These are phyloP conservation scores for Xenopus petersii DNA, from an alignment of 2,797 vertebrate species.

Conservation along the genomic window DNA sequence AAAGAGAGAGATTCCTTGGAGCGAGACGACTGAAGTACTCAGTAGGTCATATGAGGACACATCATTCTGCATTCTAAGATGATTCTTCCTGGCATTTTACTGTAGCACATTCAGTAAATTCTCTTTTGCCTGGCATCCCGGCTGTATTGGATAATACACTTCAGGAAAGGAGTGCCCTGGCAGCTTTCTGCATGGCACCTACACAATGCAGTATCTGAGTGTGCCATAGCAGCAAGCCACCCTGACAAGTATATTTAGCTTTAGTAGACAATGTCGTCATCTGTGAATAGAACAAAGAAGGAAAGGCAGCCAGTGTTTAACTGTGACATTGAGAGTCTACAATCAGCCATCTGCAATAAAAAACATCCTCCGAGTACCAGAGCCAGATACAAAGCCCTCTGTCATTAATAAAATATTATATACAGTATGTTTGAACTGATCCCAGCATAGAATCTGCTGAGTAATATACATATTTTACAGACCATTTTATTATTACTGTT, in stretches of 20 bases:
- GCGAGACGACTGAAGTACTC: slow-evolving; percentile 25
- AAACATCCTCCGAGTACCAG: neutral
- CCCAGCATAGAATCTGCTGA: too few species aligned
- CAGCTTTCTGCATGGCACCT: slow-evolving; percentile 26
- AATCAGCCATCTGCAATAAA: slow-evolving; percentile 15
- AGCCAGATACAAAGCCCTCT: too few species aligned
- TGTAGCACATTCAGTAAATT: slow-evolving; percentile 37
- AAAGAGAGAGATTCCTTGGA: slow-evolving; percentile 38
- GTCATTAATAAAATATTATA: too few species aligned
- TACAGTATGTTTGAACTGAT: too few species aligned
- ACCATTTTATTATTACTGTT: too few species aligned
- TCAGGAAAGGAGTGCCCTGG: slow-evolving; percentile 4
- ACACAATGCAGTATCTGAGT: slow-evolving; percentile 15
- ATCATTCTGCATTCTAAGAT: slow-evolving; percentile 14
- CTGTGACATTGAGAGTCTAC: slow-evolving; percentile 20
- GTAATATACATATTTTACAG: too few species aligned
- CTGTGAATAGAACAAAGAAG: slow-evolving; percentile 5
- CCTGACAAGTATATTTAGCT: slow-evolving; percentile 32
- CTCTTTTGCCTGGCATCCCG: slow-evolving; percentile 6
- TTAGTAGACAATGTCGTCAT: slow-evolving; percentile 25
- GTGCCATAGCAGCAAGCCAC: slow-evolving; percentile 19
- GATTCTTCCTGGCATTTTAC: slow-evolving; percentile 35
- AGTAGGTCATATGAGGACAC: slow-evolving; percentile 38
- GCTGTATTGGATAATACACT: slow-evolving; percentile 26
- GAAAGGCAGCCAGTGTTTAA: slow-evolving; percentile 7